Evolutionary conservation across 2,888 invertebrate species (phyloP).

Genomic region (Macaria liturata): DNA sequence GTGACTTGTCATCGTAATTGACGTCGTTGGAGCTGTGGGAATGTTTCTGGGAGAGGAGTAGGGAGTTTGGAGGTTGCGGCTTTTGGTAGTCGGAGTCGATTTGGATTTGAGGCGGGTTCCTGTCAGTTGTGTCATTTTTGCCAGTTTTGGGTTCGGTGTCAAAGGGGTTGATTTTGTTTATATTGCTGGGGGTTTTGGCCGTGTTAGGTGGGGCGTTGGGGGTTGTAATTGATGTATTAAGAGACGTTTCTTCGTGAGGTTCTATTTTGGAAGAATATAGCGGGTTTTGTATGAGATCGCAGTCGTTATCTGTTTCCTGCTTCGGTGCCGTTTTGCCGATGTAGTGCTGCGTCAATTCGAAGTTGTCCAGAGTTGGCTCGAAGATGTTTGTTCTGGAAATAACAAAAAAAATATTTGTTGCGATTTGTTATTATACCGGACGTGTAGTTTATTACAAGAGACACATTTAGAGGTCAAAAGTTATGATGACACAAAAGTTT

Average conservation of each 20-base stretch:
- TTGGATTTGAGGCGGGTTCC: constrained; percentile 83
- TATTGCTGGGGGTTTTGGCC: constrained; percentile 63
- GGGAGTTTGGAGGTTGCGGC: constrained; percentile 77
- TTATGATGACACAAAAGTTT: too few species aligned
- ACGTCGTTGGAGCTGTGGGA: constrained; percentile 89
- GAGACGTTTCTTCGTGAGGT: constrained; percentile 66
- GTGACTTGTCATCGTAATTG: constrained; percentile 62
- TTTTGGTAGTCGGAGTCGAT: constrained; percentile 64
- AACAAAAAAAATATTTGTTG: too few species aligned
- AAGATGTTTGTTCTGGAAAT: constrained; percentile 66
- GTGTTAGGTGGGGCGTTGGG: constrained; percentile 53
- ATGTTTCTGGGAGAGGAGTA: constrained; percentile 84
- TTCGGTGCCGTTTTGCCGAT: constrained; percentile 61
- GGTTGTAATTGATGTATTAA: constrained; percentile 84
- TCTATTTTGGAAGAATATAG: constrained; percentile 78
- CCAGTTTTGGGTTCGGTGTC: constrained; percentile 64
- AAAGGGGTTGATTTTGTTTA: constrained; percentile 68
- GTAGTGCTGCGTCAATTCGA: constrained; percentile 76
- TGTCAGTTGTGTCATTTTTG: too few species aligned
- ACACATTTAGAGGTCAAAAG: too few species aligned
- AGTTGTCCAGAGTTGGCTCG: constrained; percentile 78
- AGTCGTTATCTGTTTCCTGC: constrained; percentile 61
- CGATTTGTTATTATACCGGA: too few species aligned
- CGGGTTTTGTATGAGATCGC: constrained; percentile 74
- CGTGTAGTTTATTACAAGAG: too few species aligned